Percentiles rank a stretch among this genome's conserved stretches.
Conservation (phyloP, 2,888 invertebrate genomes). For the Parnassius glacialis region DNA sequence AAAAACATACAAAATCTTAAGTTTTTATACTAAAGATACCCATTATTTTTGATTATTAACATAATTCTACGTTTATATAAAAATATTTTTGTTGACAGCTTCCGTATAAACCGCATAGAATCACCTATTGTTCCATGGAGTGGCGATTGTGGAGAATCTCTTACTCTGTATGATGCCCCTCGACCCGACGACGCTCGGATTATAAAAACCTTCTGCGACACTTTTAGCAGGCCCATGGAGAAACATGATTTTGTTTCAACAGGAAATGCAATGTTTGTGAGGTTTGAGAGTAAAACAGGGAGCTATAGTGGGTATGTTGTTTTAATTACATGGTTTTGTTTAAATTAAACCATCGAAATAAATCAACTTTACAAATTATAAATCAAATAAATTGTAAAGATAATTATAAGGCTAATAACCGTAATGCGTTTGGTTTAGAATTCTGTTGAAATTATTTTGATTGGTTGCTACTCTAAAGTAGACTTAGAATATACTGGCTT, state of each 20-base stretch:
- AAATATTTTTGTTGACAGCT: slow-evolving; percentile 72
- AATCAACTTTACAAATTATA: no score
- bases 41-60: no score
- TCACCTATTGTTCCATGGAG: slow-evolving; percentile 93
- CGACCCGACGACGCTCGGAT: slow-evolving; percentile 94
- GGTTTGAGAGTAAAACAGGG: slow-evolving; percentile 95
- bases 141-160: slow-evolving; percentile 93
- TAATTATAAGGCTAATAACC: no score
- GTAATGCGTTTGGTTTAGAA: no score
- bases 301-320: slow-evolving; percentile 89
- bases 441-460: no score
- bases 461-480: no score
- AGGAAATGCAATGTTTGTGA: slow-evolving; percentile 91
- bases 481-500: no score
- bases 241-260: slow-evolving; percentile 96
- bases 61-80: no score
- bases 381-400: no score
- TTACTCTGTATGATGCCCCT: slow-evolving; percentile 93
- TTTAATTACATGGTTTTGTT: background rate
- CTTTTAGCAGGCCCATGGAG: slow-evolving; percentile 95
- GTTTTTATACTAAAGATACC: no score
- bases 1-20: no score
- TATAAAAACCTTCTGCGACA: slow-evolving; percentile 96
- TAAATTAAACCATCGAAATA: no score
- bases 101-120: slow-evolving; percentile 93